Conservation (phyloP, 1,140 invertebrate species). For the Antheraea mylitta region DNA sequence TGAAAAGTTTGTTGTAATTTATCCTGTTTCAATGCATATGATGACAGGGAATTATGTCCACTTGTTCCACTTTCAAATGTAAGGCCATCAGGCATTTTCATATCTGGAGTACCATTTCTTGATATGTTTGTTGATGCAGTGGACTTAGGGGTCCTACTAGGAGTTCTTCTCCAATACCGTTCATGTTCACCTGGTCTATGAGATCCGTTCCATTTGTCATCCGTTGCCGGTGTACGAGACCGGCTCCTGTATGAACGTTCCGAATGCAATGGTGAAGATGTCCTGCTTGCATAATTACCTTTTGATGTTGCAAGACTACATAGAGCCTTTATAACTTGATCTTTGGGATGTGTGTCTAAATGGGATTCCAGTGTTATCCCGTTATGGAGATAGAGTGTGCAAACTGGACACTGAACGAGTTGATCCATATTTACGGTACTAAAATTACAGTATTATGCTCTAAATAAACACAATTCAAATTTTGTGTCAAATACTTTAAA, state of each 20-base stretch:
- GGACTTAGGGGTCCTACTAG: constrained; percentile 42
- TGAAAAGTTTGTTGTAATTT: constrained; percentile 55
- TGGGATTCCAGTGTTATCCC: constrained; percentile 89
- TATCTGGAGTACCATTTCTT: constrained; percentile 58
- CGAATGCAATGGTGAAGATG: constrained; percentile 60
- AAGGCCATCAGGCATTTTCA: constrained; percentile 47
- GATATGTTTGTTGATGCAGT: constrained; percentile 43
- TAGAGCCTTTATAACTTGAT: constrained; percentile 91
- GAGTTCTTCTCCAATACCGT: constrained; percentile 53
- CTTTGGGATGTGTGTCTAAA: constrained; percentile 91
- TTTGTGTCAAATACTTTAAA: background rate
- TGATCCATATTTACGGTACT: constrained; percentile 72
- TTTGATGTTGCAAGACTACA: constrained; percentile 58
- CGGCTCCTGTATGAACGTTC: constrained; percentile 70
- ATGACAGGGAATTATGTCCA: constrained; percentile 40
- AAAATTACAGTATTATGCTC: constrained; percentile 19
- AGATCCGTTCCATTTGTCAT: constrained; percentile 51
- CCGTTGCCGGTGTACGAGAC: constrained; percentile 64
- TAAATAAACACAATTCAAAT: background rate
- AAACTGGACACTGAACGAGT: constrained; percentile 86
- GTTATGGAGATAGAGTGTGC: constrained; percentile 88
- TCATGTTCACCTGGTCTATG: constrained; percentile 56
- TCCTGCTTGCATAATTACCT: constrained; percentile 54
- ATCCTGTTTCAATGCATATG: constrained; percentile 53
- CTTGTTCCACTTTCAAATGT: constrained; percentile 54